Conservation (phyloP, 2,888 invertebrate genomes). For the Mechanitis messenoides region DNA sequence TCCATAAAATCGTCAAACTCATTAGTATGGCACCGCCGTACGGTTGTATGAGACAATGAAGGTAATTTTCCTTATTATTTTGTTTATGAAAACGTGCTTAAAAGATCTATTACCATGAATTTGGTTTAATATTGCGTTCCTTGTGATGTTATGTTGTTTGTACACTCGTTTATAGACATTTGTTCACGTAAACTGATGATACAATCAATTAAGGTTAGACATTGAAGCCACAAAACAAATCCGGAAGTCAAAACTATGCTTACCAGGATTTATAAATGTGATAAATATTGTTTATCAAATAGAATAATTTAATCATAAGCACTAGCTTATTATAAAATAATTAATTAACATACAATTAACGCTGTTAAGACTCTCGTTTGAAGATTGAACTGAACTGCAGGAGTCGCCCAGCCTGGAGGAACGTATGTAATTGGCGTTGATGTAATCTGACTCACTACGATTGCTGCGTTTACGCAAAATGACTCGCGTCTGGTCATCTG, state of each 20-base stretch:
- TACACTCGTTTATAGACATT: too few species aligned
- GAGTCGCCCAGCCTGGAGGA: conserved; percentile 50
- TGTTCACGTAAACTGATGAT: too few species aligned
- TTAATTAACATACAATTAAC: conserved; percentile 49
- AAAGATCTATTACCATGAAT: conserved; percentile 19
- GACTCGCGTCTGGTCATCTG: conserved; percentile 95
- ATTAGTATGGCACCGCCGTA: conserved; percentile 29
- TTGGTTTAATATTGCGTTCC: not conserved
- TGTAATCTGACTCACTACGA: conserved; percentile 87
- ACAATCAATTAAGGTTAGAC: too few species aligned
- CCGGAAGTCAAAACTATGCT: too few species aligned
- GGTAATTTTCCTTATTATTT: conserved; percentile 36
- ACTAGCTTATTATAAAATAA: not conserved
- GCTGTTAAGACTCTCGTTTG: conserved; percentile 58
- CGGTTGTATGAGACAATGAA: conserved; percentile 30
- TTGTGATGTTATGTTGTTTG: not conserved
- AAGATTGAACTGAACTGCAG: conserved; percentile 50
- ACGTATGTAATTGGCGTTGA: conserved; percentile 96
- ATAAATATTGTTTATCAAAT: not conserved
- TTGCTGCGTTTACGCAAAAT: conserved; percentile 80
- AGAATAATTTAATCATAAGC: too few species aligned
- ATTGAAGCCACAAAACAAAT: too few species aligned
- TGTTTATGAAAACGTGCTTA: conserved; percentile 24
- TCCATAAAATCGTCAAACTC: conserved; percentile 25
- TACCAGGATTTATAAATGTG: not conserved